These are phyloP conservation scores for Pseudorasbora parva DNA, from an alignment of 2,113 vertebrate genomes.

Conservation along the genomic window DNA sequence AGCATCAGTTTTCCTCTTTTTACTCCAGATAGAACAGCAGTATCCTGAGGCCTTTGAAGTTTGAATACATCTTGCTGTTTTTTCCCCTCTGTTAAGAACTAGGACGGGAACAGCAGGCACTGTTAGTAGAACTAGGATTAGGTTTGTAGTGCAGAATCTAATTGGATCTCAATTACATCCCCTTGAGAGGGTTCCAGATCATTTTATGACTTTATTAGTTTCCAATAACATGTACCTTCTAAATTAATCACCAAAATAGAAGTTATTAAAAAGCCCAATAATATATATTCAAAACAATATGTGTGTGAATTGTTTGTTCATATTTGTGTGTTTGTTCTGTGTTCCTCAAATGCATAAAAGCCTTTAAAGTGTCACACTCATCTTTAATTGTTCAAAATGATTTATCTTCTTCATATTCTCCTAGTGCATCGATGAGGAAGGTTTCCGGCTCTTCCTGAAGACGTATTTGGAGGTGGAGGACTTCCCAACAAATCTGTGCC, in stretches of 20 bases:
- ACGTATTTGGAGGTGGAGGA: conserved; percentile 85
- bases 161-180: conserved; percentile 5
- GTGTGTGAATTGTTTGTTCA: background rate
- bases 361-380: background rate
- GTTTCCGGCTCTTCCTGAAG: conserved; percentile 85
- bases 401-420: conserved; percentile 12
- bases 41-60: conserved; percentile 51
- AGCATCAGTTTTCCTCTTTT: conserved; percentile 23
- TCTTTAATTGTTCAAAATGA: background rate
- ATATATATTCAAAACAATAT: background rate
- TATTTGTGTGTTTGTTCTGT: background rate
- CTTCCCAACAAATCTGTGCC: conserved; percentile 80
- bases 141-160: conserved; percentile 54
- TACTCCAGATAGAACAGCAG: conserved; percentile 5
- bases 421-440: conserved; percentile 80
- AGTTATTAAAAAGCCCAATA: conserved; percentile 8
- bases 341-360: background rate
- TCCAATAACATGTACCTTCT: conserved; percentile 7
- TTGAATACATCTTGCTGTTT: conserved; percentile 26
- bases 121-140: conserved; percentile 42
- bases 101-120: conserved; percentile 19
- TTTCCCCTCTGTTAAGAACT: conserved; percentile 16
- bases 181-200: conserved; percentile 20
- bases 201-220: conserved; percentile 9
- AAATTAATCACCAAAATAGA: background rate